Conservation (phyloP, 2,797 vertebrate species). For the Lates japonicus region DNA sequence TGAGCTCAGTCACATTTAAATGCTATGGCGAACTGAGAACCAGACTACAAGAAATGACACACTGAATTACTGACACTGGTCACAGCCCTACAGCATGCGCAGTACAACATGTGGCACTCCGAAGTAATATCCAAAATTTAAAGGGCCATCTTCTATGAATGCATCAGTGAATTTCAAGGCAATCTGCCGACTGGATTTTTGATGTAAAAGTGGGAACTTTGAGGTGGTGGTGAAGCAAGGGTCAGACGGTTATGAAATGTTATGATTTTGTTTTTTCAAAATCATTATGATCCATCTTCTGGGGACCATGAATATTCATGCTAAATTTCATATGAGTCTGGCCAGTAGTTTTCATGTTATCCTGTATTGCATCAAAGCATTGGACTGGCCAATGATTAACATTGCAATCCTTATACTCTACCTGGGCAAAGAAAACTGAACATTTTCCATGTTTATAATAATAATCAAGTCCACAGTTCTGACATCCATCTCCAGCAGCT, state of each 20-base stretch:
- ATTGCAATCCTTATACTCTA: background rate
- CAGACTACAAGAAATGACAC: background rate
- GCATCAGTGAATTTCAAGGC: background rate
- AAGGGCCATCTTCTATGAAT: background rate
- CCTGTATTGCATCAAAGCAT: conserved; percentile 13
- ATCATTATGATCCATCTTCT: background rate
- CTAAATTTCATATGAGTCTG: background rate
- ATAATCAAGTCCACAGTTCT: conserved; percentile 34
- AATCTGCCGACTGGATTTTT: background rate
- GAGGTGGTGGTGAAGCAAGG: background rate
- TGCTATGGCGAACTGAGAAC: conserved; percentile 8
- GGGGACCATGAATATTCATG: background rate
- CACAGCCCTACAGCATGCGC: background rate
- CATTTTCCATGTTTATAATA: conserved; percentile 29
- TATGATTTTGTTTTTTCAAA: background rate
- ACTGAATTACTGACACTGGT: background rate
- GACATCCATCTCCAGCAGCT: conserved; percentile 58
- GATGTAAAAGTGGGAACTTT: background rate
- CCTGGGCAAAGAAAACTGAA: conserved; percentile 2
- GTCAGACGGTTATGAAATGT: background rate
- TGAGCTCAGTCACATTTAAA: conserved; percentile 15
- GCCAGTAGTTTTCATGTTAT: conserved; percentile 3
- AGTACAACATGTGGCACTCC: conserved; percentile 1
- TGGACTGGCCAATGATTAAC: background rate
- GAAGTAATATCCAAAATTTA: background rate